These are phyloP conservation scores for Phrynocephalus forsythii DNA, from an alignment of 2,797 vertebrate genomes.

Conservation along the genomic window DNA sequence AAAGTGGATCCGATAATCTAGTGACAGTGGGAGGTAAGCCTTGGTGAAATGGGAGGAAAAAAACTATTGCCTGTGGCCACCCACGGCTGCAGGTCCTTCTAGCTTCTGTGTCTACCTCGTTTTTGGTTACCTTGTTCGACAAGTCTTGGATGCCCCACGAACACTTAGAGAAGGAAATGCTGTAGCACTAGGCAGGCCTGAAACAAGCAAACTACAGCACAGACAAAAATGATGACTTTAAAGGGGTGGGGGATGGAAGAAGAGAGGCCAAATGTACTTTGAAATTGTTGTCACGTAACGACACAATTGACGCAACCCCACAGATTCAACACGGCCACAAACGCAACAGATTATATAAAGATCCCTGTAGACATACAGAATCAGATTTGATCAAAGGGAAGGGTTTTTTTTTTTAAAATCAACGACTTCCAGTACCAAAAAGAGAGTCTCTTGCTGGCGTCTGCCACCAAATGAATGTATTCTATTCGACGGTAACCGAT, in stretches of 20 bases:
- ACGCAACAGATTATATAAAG: conserved; percentile 68
- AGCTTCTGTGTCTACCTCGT: neutral
- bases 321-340: conserved; percentile 76
- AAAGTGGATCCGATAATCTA: neutral
- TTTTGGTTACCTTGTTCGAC: neutral
- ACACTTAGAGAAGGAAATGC: conserved; percentile 27
- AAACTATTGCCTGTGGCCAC: neutral
- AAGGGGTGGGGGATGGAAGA: neutral
- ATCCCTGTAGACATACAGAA: conserved; percentile 71
- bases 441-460: conserved; percentile 67
- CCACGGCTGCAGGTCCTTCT: neutral
- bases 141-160: conserved; percentile 21
- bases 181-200: conserved; percentile 52
- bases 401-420: conserved; percentile 70
- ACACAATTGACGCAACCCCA: conserved; percentile 60
- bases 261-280: conserved; percentile 53
- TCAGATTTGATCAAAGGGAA: conserved; percentile 68
- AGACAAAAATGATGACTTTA: conserved; percentile 31
- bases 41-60: too few species aligned
- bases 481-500: conserved; percentile 96
- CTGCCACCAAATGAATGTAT: conserved; percentile 55
- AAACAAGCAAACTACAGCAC: conserved; percentile 45
- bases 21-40: too few species aligned
- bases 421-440: conserved; percentile 75
- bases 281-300: conserved; percentile 57